Percentiles rank a stretch among this genome's conserved stretches.
Conservation (phyloP, 2,113 vertebrate genomes). For the Sphyrna mokarran region DNA sequence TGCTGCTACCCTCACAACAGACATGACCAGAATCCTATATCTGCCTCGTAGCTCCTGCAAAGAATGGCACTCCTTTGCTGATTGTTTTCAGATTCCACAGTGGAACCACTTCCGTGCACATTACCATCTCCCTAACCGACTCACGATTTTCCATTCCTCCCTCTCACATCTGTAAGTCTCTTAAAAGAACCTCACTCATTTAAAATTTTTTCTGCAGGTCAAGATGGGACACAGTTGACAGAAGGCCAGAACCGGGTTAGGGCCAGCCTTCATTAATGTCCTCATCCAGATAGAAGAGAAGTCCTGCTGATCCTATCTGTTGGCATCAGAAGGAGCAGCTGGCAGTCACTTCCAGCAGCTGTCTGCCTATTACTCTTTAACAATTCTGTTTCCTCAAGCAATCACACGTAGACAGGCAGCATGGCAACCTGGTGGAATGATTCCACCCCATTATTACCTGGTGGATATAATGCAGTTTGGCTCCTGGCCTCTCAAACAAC, state of each 20-base stretch:
- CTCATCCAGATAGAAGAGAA: background rate
- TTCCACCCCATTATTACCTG: background rate
- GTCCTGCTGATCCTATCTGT: background rate
- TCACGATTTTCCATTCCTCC: background rate
- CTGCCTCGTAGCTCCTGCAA: background rate
- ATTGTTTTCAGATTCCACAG: background rate
- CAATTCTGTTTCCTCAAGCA: background rate
- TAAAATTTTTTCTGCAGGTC: background rate
- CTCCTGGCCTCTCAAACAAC: background rate
- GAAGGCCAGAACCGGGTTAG: background rate
- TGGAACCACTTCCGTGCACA: background rate
- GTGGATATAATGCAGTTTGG: background rate
- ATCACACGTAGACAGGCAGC: background rate
- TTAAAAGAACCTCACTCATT: background rate
- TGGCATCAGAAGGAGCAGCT: background rate
- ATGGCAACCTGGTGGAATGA: background rate
- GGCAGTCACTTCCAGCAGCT: background rate
- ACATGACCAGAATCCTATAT: background rate
- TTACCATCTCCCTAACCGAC: background rate
- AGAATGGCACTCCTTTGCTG: background rate
- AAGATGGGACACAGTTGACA: background rate
- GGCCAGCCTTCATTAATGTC: background rate
- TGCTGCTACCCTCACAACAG: background rate
- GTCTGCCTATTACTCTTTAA: background rate
- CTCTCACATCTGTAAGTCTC: background rate